A percentile compares a stretch with the other conserved stretches of the same genome.
These are phyloP conservation scores for Diabrotica balteata DNA, from an alignment of 2,888 invertebrate genomes.

Conservation along the genomic window DNA sequence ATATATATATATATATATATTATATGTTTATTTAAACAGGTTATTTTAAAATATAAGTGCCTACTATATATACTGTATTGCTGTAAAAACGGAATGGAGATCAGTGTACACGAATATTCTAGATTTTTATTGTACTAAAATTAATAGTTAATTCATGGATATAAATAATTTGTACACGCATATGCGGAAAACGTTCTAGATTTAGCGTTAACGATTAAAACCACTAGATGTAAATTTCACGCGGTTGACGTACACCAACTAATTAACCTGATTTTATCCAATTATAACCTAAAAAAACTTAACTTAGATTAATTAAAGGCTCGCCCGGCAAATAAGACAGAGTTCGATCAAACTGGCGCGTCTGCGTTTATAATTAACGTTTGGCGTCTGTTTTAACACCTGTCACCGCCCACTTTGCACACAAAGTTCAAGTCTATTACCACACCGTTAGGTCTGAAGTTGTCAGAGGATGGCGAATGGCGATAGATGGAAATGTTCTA, in stretches of 20 bases:
- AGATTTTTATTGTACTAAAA: too few relatives aligned
- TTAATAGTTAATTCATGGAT: too few relatives aligned
- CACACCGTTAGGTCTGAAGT: slow-evolving; percentile 37
- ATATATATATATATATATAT: too few relatives aligned
- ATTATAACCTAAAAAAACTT: slow-evolving; percentile 11
- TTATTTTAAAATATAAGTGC: too few relatives aligned
- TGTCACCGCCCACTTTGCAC: slow-evolving; percentile 41
- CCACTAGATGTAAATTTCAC: slow-evolving; percentile 1
- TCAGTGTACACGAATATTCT: too few relatives aligned
- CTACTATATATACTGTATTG: too few relatives aligned
- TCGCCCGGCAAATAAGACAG: slow-evolving; percentile 16
- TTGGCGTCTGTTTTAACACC: slow-evolving; percentile 40
- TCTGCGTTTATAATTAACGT: slow-evolving; percentile 38
- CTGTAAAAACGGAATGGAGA: too few relatives aligned
- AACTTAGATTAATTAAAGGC: slow-evolving; percentile 14
- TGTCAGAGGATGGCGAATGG: slow-evolving; percentile 6
- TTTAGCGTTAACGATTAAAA: background rate
- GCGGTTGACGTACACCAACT: background rate
- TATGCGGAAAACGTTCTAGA: slow-evolving; percentile 1
- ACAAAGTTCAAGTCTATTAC: slow-evolving; percentile 37
- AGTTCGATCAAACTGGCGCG: slow-evolving; percentile 25
- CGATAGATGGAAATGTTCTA: slow-evolving; percentile 7
- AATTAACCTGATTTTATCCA: slow-evolving; percentile 2
- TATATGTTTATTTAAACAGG: too few relatives aligned
- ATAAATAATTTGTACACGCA: background rate